Evolutionary conservation across 2,113 vertebrate genomes (phyloP).

Genomic region (Rhizomys pruinosus): DNA sequence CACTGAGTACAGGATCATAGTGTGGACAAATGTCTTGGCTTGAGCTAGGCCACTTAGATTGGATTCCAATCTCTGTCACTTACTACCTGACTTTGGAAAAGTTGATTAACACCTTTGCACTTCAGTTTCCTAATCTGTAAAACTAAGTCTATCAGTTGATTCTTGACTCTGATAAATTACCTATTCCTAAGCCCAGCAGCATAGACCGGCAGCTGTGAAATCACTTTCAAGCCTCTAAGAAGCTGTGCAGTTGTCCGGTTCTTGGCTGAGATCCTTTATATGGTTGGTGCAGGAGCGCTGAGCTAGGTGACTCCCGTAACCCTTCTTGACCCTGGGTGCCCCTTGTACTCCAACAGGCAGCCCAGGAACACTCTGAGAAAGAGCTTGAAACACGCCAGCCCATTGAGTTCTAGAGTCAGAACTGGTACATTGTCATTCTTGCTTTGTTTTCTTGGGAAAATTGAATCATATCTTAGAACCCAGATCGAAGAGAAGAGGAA

Average conservation of each 20-base stretch:
- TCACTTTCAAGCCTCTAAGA: neutral
- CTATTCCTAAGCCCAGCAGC: neutral
- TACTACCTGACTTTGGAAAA: neutral
- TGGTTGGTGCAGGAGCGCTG: neutral
- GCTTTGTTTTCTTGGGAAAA: neutral
- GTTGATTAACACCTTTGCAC: neutral
- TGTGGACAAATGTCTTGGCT: neutral
- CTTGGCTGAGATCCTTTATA: neutral
- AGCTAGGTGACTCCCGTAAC: neutral
- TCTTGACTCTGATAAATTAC: neutral
- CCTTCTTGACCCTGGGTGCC: neutral
- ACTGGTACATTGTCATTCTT: neutral
- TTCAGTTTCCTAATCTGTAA: constrained; percentile 41
- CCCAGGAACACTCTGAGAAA: neutral
- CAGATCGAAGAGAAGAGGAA: neutral
- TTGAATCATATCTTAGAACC: neutral
- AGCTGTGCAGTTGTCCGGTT: neutral
- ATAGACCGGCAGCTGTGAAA: neutral
- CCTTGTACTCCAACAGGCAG: no score
- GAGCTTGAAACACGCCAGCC: no score
- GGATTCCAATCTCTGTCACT: neutral
- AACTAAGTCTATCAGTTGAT: neutral
- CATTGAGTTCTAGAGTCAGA: neutral
- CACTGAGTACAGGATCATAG: neutral
- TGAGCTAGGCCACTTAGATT: neutral